phyloP scores from a whole-genome alignment of 2,113 vertebrate species.

The Paradisaea rubra region DNA sequence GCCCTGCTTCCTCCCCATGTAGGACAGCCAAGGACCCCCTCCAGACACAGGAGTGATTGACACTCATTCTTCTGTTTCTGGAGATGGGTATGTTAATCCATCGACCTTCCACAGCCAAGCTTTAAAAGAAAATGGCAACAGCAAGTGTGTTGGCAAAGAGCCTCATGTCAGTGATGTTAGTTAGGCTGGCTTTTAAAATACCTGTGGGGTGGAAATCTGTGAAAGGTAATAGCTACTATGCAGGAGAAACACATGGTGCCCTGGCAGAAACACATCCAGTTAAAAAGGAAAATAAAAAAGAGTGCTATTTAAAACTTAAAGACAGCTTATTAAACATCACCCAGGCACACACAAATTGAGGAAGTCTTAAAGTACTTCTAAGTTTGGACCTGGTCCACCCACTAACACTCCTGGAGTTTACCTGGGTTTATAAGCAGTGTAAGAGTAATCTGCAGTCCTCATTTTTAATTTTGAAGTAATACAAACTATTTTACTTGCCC shows the following conservation, averaged over 20 bases:
- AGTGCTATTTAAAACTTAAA: neutral
- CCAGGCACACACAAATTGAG: neutral
- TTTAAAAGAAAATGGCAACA: neutral
- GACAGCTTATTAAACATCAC: neutral
- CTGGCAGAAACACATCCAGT: neutral
- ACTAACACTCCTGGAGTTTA: neutral
- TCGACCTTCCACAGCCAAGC: neutral
- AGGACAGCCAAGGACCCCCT: neutral
- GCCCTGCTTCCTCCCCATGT: rapidly evolving
- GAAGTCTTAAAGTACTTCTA: neutral
- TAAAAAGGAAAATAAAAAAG: neutral
- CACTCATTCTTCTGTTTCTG: neutral
- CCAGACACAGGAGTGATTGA: neutral
- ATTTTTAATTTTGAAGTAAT: neutral
- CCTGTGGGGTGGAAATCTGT: neutral
- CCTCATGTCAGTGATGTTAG: neutral
- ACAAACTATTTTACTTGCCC: neutral
- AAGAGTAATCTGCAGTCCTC: neutral
- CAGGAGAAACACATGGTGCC: neutral
- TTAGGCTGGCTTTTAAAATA: neutral
- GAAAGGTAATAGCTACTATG: neutral
- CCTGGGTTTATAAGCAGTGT: neutral
- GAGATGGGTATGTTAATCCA: neutral
- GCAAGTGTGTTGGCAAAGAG: neutral
- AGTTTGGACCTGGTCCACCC: neutral